These are phyloP conservation scores for Cryptotis parvus DNA, from an alignment of 2,113 vertebrate genomes.

Conservation along the genomic window DNA sequence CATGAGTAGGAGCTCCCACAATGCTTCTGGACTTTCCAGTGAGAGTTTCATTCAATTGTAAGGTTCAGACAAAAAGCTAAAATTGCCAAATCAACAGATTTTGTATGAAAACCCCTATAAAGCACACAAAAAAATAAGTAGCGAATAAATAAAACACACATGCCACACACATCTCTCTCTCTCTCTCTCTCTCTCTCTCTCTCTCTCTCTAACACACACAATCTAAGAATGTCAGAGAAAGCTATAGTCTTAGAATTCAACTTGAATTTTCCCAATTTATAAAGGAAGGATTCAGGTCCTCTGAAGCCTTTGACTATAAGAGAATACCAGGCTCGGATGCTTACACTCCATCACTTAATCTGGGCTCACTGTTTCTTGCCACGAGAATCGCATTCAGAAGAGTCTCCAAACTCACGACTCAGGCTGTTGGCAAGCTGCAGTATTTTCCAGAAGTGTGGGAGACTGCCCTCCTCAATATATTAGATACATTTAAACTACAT, in stretches of 20 bases:
- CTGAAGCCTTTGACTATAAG: neutral
- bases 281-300: neutral
- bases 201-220: neutral
- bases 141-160: neutral
- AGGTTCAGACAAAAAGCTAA: neutral
- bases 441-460: slow-evolving; percentile 54
- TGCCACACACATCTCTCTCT: neutral
- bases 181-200: too few species aligned
- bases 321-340: neutral
- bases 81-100: neutral
- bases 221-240: neutral
- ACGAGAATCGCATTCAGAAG: neutral
- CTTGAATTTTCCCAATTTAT: neutral
- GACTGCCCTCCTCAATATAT: neutral
- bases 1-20: neutral
- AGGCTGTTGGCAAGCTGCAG: slow-evolving; percentile 16
- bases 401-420: neutral
- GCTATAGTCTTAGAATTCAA: neutral
- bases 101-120: neutral
- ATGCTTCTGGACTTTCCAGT: neutral
- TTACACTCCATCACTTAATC: accelerated
- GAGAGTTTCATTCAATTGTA: neutral
- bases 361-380: neutral
- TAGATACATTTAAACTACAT: slow-evolving; percentile 61
- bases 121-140: neutral